phyloP scores from a whole-genome alignment of 2,113 vertebrate genomes.

The Syrrhaptes paradoxus region DNA sequence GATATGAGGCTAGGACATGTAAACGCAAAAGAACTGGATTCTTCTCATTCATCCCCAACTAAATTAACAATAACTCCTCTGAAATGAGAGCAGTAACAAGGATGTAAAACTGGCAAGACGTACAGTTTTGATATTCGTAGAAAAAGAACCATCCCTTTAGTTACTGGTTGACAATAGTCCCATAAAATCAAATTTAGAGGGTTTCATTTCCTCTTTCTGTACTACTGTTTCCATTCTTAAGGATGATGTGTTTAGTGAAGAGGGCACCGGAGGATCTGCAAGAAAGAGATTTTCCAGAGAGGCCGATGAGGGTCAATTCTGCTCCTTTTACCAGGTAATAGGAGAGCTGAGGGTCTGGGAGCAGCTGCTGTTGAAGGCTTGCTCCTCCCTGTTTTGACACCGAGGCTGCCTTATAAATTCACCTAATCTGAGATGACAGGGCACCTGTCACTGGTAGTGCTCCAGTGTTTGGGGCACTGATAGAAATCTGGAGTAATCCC shows the following conservation, averaged over 20 bases:
- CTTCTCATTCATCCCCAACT: background rate
- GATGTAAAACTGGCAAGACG: background rate
- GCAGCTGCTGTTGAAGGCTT: background rate
- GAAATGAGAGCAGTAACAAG: background rate
- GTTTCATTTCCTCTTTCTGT: background rate
- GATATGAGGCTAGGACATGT: background rate
- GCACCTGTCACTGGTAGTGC: constrained; percentile 8
- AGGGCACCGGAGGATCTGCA: background rate
- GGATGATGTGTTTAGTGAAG: background rate
- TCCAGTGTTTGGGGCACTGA: background rate
- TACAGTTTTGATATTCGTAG: background rate
- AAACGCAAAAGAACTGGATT: background rate
- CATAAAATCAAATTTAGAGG: background rate
- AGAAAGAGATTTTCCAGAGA: background rate
- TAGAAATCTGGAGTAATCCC: constrained; percentile 23
- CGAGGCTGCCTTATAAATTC: background rate
- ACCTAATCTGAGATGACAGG: constrained; percentile 45
- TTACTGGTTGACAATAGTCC: background rate
- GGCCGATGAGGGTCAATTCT: background rate
- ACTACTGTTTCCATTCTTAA: background rate
- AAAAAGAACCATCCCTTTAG: background rate
- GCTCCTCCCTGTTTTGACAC: constrained; percentile 50
- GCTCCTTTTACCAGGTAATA: background rate
- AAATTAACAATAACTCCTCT: background rate
- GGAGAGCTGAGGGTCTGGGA: background rate